phyloP scores from a whole-genome alignment of 2,113 vertebrate species.

The Serinus canaria region DNA sequence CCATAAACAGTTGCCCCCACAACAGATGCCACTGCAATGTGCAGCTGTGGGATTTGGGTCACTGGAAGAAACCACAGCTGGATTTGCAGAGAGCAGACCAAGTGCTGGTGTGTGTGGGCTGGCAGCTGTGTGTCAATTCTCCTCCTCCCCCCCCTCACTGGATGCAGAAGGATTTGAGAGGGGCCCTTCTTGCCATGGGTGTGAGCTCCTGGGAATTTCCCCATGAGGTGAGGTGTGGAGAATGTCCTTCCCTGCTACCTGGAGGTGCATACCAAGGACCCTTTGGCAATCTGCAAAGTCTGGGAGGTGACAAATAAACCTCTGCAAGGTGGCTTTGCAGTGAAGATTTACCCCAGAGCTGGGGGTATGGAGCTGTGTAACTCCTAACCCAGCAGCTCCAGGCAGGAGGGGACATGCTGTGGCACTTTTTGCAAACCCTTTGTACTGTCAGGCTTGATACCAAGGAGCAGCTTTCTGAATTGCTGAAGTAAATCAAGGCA shows the following conservation, averaged over 20 bases:
- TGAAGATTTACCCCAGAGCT: background rate
- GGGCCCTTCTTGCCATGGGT: background rate
- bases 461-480: background rate
- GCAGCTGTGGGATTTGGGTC: slow-evolving; percentile 27
- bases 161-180: background rate
- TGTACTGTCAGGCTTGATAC: background rate
- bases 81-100: background rate
- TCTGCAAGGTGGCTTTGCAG: background rate
- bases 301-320: background rate
- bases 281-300: background rate
- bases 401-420: background rate
- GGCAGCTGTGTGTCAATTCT: background rate
- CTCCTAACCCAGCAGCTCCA: background rate
- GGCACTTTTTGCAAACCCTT: background rate
- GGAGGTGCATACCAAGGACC: background rate
- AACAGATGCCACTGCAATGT: background rate
- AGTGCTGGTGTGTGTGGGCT: background rate
- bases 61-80: slow-evolving; percentile 37
- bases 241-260: background rate
- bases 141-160: background rate
- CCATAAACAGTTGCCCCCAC: background rate
- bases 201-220: background rate
- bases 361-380: background rate
- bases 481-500: background rate
- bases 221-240: background rate